phyloP scores from a whole-genome alignment of 2,113 vertebrate species.

The Apteryx mantelli region DNA sequence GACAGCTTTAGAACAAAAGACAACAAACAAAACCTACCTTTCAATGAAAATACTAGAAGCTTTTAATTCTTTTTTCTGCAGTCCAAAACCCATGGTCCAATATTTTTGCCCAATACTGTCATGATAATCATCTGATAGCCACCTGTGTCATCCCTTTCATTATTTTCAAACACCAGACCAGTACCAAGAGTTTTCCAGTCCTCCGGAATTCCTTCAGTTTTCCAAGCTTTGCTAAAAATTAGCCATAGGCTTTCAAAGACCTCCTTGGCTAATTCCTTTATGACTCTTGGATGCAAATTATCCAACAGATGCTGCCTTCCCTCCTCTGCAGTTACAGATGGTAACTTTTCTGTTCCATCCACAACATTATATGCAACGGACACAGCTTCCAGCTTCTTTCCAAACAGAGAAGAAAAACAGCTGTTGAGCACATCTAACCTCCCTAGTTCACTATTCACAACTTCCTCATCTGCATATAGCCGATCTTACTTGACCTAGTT shows the following conservation, averaged over 20 bases:
- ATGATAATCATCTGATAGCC: not conserved
- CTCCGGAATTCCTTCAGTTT: not conserved
- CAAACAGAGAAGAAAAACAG: not conserved
- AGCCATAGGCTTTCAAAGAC: not conserved
- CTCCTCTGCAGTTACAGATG: not conserved
- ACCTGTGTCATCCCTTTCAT: not conserved
- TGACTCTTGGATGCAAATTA: not conserved
- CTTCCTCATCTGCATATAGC: not conserved
- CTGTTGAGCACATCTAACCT: not conserved
- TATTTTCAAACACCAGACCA: not conserved
- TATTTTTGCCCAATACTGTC: not conserved
- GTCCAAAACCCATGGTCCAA: not conserved
- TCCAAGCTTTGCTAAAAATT: not conserved
- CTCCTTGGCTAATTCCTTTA: not conserved
- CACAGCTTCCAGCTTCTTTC: not conserved
- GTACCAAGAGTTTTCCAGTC: not conserved
- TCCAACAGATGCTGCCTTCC: not conserved
- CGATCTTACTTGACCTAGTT: not conserved
- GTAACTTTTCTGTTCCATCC: not conserved
- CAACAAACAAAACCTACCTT: conserved; percentile 11
- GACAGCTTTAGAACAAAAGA: conserved; percentile 15
- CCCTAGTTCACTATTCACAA: not conserved
- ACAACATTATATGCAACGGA: rapidly evolving
- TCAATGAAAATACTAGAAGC: not conserved
- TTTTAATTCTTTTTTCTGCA: conserved; percentile 15